A percentile compares a stretch with the other conserved stretches of the same genome.
Evolutionary conservation across 2,113 vertebrate genomes (phyloP).

Genomic region (Amazona guildingii): DNA sequence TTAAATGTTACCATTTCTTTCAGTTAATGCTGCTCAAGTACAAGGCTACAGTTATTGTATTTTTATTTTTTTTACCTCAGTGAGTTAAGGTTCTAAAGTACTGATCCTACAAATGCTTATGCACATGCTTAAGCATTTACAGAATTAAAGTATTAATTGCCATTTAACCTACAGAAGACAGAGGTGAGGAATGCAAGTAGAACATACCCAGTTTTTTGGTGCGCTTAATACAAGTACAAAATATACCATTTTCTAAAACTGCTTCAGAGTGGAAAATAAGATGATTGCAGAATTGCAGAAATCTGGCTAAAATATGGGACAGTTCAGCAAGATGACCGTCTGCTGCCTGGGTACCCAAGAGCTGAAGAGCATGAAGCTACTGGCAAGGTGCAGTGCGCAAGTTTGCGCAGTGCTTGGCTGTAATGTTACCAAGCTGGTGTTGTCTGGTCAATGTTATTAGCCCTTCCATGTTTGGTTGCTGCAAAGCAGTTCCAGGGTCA

Average conservation of each 20-base stretch:
- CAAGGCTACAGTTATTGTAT: background rate
- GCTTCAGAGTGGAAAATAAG: background rate
- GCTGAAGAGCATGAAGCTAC: background rate
- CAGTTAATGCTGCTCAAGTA: background rate
- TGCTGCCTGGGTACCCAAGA: background rate
- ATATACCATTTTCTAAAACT: background rate
- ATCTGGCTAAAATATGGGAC: background rate
- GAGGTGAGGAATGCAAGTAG: background rate
- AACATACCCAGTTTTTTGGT: background rate
- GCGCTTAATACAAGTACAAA: background rate
- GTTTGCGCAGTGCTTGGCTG: background rate
- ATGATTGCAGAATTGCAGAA: background rate
- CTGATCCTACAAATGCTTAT: constrained; percentile 10
- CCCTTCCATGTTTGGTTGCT: background rate
- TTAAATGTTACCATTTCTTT: background rate
- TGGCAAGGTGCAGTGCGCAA: background rate
- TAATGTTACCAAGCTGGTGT: background rate
- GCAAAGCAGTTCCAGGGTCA: background rate
- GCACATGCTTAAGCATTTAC: background rate
- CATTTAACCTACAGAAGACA: background rate
- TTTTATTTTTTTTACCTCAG: background rate
- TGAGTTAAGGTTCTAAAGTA: constrained; percentile 8
- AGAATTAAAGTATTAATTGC: constrained; percentile 48
- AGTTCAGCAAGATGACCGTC: background rate
- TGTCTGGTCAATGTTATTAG: background rate